phyloP scores from a whole-genome alignment of 1,140 invertebrate genomes.

The Leptopilina boulardi region DNA sequence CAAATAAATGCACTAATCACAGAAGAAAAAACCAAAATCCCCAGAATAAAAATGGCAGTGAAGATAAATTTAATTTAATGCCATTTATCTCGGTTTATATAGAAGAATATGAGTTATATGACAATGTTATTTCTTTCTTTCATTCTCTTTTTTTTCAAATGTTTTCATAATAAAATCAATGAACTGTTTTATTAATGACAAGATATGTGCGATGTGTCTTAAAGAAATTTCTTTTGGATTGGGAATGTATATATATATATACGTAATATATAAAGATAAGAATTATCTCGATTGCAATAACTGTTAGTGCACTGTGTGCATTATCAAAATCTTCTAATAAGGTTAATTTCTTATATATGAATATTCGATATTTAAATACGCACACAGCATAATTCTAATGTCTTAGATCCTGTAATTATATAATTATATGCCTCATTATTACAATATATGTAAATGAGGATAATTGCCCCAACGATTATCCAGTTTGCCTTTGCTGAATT shows the following conservation, averaged over 20 bases:
- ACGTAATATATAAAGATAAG: background rate
- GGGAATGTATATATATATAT: background rate
- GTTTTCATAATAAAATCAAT: no score
- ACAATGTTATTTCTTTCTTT: no score
- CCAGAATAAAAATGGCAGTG: no score
- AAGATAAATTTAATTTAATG: no score
- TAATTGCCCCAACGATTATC: background rate
- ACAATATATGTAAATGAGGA: background rate
- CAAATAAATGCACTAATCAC: no score
- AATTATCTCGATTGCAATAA: background rate
- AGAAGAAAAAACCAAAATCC: no score
- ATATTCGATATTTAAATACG: background rate
- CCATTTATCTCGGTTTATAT: no score
- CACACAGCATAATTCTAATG: background rate
- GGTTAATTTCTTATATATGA: background rate
- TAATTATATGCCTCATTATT: conserved; percentile 2
- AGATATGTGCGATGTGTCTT: background rate
- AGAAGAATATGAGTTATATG: no score
- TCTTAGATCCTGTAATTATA: conserved; percentile 18
- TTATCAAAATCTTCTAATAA: no score
- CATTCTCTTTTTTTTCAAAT: no score
- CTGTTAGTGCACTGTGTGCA: background rate
- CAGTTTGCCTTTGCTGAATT: background rate
- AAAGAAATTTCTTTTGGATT: background rate
- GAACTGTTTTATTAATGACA: no score